phyloP scores from a whole-genome alignment of 2,113 vertebrate species.

The Tyto alba region DNA sequence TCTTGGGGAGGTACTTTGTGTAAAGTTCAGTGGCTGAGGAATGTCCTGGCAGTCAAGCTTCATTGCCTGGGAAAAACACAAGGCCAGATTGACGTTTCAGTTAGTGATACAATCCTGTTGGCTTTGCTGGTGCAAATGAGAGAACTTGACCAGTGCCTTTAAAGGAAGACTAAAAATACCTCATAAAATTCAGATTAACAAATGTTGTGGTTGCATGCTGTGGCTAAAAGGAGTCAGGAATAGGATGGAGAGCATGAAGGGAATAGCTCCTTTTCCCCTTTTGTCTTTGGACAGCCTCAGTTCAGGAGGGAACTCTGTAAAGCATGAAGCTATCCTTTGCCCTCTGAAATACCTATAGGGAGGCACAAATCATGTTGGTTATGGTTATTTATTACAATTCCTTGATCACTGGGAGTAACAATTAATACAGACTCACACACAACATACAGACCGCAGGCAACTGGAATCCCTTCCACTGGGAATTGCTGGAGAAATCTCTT shows the following conservation, averaged over 20 bases:
- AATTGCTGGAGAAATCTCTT: background rate
- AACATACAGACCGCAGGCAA: background rate
- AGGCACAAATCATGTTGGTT: background rate
- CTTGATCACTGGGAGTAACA: background rate
- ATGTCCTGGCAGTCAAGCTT: constrained; percentile 43
- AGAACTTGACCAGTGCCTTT: background rate
- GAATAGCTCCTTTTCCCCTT: background rate
- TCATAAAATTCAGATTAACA: background rate
- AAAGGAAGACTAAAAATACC: background rate
- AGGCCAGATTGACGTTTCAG: background rate
- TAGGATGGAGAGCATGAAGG: background rate
- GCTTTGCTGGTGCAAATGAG: background rate
- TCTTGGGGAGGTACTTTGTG: background rate
- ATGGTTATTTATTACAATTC: constrained; percentile 27
- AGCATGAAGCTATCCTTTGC: background rate
- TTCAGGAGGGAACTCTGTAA: background rate
- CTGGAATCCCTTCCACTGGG: background rate
- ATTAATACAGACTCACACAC: background rate
- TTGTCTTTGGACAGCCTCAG: background rate
- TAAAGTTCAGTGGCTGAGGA: constrained; percentile 34
- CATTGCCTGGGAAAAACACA: constrained; percentile 46
- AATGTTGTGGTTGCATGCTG: background rate
- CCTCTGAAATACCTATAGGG: background rate
- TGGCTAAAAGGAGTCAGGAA: background rate
- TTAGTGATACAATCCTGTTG: background rate